Conservation (phyloP, 2,797 vertebrate genomes). For the Galago senegalensis region DNA sequence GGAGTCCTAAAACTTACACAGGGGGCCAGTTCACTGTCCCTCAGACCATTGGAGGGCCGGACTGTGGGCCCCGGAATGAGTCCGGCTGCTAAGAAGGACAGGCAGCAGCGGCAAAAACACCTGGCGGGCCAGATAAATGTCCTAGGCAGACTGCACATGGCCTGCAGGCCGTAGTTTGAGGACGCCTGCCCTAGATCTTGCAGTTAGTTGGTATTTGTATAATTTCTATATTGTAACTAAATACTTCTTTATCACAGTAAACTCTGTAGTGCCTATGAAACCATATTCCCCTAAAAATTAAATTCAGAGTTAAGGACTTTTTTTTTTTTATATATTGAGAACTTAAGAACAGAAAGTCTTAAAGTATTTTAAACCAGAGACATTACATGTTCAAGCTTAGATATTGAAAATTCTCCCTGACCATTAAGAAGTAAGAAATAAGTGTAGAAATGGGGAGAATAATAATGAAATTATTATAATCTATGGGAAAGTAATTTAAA, state of each 20-base stretch:
- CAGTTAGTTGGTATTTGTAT: not conserved
- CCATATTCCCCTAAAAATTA: not conserved
- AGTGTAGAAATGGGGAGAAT: not conserved
- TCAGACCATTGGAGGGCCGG: no score
- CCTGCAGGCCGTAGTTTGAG: no score
- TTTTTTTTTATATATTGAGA: not conserved
- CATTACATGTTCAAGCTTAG: not conserved
- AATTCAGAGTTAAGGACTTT: not conserved
- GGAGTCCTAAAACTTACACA: no score
- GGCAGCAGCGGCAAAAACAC: no score
- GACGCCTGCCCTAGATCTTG: no score
- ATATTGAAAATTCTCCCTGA: not conserved
- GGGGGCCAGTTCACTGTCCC: no score
- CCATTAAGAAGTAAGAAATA: not conserved
- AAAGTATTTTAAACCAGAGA: not conserved
- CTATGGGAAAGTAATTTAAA: slow-evolving; percentile 5
- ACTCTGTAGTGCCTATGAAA: not conserved
- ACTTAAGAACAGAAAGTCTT: not conserved
- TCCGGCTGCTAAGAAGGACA: no score
- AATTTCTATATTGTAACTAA: not conserved
- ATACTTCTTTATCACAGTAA: not conserved
- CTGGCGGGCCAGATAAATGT: no score
- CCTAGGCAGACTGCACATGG: no score
- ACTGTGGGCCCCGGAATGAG: no score
- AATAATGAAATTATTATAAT: not conserved